Conservation (phyloP, 53 echinoderm and acorn worm genomes). For the Arbacia lixula region DNA sequence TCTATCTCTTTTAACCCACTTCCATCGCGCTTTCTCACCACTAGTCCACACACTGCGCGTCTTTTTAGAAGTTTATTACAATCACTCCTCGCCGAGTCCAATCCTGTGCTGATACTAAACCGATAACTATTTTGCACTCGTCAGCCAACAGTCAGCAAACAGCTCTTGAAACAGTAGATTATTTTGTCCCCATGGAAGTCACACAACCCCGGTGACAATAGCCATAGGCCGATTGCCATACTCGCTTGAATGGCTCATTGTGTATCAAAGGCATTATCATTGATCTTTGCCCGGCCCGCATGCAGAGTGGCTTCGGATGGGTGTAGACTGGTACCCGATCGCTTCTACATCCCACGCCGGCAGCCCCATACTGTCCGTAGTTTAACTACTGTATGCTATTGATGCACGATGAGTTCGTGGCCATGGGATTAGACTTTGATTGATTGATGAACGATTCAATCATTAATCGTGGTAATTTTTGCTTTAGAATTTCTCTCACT, state of each 20-base stretch:
- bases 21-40: too few species aligned
- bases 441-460: too few species aligned
- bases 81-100: too few species aligned
- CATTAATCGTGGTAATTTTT: too few species aligned
- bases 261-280: conserved; percentile 26
- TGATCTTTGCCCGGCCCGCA: conserved; percentile 34
- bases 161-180: background rate
- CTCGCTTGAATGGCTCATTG: conserved; percentile 18
- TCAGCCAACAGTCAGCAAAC: conserved; percentile 18
- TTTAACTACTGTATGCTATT: too few species aligned
- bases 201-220: conserved; percentile 3
- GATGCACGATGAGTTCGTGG: too few species aligned
- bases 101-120: background rate
- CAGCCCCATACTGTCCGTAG: too few species aligned
- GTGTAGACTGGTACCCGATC: conserved; percentile 34
- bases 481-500: too few species aligned
- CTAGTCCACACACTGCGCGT: too few species aligned
- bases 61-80: too few species aligned
- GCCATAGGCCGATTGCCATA: conserved; percentile 30
- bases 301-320: background rate
- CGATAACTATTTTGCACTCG: background rate
- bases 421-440: too few species aligned
- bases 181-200: conserved; percentile 41
- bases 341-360: conserved; percentile 5
- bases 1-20: too few species aligned